A percentile compares a stretch with the other conserved stretches of the same genome.
phyloP scores from a whole-genome alignment of 2,888 invertebrate species.

The Minunthozetes semirufus region DNA sequence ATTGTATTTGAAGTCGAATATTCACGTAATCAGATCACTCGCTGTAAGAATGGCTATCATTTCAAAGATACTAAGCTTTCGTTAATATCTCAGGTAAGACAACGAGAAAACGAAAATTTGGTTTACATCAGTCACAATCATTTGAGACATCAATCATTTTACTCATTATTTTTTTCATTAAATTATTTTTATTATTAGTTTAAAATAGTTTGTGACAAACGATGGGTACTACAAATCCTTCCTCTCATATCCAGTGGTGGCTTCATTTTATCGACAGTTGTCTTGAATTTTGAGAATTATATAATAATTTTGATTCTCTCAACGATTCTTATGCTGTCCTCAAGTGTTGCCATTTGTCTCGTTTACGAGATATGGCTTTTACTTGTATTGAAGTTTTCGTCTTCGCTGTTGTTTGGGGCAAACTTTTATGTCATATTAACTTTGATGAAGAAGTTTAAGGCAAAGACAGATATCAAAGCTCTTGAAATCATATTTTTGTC shows the following conservation, averaged over 20 bases:
- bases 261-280: background rate
- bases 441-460: background rate
- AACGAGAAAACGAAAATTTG: background rate
- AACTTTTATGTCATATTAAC: background rate
- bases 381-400: background rate
- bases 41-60: constrained; percentile 1
- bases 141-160: background rate
- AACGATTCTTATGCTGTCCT: background rate
- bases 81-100: background rate
- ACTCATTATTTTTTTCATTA: background rate
- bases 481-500: background rate
- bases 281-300: background rate
- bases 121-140: no score
- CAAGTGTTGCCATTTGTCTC: background rate
- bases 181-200: background rate
- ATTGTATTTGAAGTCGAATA: background rate
- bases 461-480: background rate
- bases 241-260: background rate
- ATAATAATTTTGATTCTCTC: background rate
- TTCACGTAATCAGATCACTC: background rate
- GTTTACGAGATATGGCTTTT: background rate
- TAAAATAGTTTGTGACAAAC: background rate
- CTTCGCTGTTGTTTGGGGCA: background rate
- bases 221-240: background rate
- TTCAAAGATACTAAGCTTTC: background rate